These are phyloP conservation scores for Oeneis ivallda DNA, from an alignment of 2,888 invertebrate genomes.

Conservation along the genomic window DNA sequence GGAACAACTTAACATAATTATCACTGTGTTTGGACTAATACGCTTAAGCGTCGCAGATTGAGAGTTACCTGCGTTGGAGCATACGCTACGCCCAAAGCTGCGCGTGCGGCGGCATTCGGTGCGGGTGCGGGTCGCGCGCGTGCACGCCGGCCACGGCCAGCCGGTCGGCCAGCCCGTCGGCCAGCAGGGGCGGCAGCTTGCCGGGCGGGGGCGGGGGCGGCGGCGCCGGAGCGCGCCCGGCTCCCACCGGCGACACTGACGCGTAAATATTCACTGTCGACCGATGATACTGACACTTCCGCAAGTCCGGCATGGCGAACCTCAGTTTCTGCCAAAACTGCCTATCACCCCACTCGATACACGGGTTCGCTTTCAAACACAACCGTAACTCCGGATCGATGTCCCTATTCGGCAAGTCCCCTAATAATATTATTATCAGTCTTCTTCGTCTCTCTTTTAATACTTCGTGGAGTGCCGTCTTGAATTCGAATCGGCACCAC, in stretches of 20 bases:
- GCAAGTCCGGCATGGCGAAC: conserved; percentile 93
- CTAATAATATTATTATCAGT: conserved; percentile 94
- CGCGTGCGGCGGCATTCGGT: conserved; percentile 84
- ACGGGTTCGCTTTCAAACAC: conserved; percentile 94
- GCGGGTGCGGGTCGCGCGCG: conserved; percentile 69
- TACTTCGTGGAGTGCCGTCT: conserved; percentile 94
- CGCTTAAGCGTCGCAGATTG: conserved; percentile 77
- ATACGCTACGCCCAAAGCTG: conserved; percentile 91
- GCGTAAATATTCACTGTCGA: conserved; percentile 88
- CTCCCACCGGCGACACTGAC: conserved; percentile 81
- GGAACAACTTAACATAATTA: conserved; percentile 72
- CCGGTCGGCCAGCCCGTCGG: conserved; percentile 64
- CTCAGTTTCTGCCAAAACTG: conserved; percentile 98
- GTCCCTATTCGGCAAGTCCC: conserved; percentile 93
- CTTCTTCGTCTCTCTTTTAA: conserved; percentile 92
- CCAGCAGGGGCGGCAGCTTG: conserved; percentile 83
- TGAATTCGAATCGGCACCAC: conserved; percentile 97
- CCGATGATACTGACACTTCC: conserved; percentile 84
- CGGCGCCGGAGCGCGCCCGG: conserved; percentile 82
- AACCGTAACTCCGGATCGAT: conserved; percentile 94
- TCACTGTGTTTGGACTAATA: conserved; percentile 80
- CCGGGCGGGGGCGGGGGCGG: conserved; percentile 83
- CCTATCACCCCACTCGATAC: conserved; percentile 96
- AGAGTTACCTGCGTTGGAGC: conserved; percentile 84
- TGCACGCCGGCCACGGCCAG: conserved; percentile 64